Conservation (phyloP, 2,888 invertebrate genomes). For the Teleiodes luculella region DNA sequence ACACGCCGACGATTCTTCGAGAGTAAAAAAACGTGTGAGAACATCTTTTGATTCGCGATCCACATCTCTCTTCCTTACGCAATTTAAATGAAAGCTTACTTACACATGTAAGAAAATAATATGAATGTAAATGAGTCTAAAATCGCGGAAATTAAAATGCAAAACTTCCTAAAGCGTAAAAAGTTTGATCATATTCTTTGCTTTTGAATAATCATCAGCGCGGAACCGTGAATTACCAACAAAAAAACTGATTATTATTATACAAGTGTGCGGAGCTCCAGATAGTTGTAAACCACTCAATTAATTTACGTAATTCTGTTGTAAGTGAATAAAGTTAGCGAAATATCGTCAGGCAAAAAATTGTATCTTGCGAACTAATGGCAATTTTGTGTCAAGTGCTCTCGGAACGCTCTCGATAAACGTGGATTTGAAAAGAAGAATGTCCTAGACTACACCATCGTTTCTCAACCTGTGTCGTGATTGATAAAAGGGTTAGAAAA, state of each 20-base stretch:
- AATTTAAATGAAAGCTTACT: slow-evolving; percentile 11
- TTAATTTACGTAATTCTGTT: slow-evolving; percentile 3
- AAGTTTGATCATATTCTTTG: neutral
- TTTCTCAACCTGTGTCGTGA: too few species aligned
- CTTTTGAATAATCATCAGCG: neutral
- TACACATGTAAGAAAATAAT: neutral
- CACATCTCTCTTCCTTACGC: slow-evolving; percentile 10
- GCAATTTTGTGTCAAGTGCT: slow-evolving; percentile 30
- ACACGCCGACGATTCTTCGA: slow-evolving; percentile 28
- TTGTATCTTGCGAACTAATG: neutral
- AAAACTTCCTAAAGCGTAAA: neutral
- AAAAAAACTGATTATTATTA: slow-evolving; percentile 13
- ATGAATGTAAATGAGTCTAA: neutral
- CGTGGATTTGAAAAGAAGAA: slow-evolving; percentile 4
- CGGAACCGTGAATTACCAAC: neutral
- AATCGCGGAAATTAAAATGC: neutral
- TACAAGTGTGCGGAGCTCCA: neutral
- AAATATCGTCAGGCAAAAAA: neutral
- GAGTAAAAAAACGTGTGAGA: slow-evolving; percentile 36
- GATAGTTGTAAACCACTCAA: neutral
- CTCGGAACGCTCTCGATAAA: slow-evolving; percentile 14
- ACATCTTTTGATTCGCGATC: slow-evolving; percentile 5
- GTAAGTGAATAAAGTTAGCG: neutral
- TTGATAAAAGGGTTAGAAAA: too few species aligned
- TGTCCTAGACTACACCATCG: too few species aligned